Conservation (phyloP, 2,888 invertebrate genomes). For the Dryococelus australis region DNA sequence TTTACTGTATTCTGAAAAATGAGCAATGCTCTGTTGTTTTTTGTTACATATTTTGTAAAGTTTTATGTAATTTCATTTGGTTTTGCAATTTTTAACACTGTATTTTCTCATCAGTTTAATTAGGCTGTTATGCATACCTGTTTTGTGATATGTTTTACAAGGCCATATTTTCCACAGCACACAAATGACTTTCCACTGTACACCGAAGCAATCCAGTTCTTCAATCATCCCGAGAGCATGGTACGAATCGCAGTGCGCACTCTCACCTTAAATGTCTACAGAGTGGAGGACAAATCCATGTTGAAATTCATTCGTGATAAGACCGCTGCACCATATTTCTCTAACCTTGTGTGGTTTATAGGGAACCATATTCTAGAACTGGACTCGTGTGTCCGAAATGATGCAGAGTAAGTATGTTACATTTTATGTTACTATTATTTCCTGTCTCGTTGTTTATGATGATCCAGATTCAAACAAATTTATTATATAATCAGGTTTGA, state of each 20-base stretch:
- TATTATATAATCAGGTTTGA: too few relatives aligned
- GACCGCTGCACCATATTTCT: constrained; percentile 98
- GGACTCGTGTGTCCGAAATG: constrained; percentile 92
- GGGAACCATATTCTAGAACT: constrained; percentile 97
- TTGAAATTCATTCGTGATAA: constrained; percentile 92
- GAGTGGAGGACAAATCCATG: constrained; percentile 95
- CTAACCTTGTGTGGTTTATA: constrained; percentile 98
- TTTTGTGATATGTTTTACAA: too few relatives aligned
- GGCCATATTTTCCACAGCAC: constrained; percentile 66
- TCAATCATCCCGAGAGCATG: constrained; percentile 99
- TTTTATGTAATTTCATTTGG: too few relatives aligned
- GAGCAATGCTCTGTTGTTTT: too few relatives aligned
- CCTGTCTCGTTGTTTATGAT: not conserved
- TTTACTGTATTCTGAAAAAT: too few relatives aligned
- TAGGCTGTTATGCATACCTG: too few relatives aligned
- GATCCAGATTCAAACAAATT: not conserved
- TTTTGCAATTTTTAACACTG: too few relatives aligned
- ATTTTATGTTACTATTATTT: not conserved
- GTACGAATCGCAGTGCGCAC: constrained; percentile 98
- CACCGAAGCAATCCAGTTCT: constrained; percentile 99
- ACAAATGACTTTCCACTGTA: constrained; percentile 99
- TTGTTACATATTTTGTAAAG: too few relatives aligned
- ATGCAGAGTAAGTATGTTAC: constrained; percentile 83
- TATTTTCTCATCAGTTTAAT: too few relatives aligned
- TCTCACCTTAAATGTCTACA: constrained; percentile 95